These are phyloP conservation scores for Arremon aurantiirostris DNA, from an alignment of 2,797 vertebrate genomes.

Conservation along the genomic window DNA sequence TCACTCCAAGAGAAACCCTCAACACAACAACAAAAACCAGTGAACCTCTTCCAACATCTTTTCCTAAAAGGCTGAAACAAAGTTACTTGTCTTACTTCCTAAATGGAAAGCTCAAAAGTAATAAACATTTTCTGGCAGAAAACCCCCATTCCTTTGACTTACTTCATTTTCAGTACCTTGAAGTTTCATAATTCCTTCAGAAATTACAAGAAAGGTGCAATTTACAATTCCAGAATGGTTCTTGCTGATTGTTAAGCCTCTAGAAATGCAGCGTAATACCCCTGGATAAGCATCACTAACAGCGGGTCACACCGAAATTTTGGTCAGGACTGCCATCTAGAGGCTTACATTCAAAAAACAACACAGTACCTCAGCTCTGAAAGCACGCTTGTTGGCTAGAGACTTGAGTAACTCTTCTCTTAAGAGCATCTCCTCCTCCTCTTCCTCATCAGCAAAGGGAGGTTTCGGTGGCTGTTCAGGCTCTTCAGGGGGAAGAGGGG, in stretches of 20 bases:
- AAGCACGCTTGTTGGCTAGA: constrained; percentile 87
- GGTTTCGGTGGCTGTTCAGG: constrained; percentile 92
- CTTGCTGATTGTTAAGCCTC: neutral
- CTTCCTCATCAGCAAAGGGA: constrained; percentile 95
- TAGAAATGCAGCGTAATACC: neutral
- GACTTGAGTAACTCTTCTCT: constrained; percentile 95
- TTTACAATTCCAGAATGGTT: neutral
- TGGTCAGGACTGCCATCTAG: constrained; percentile 55
- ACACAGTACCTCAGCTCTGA: constrained; percentile 79
- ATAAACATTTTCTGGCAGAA: neutral
- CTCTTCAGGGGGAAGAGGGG: constrained; percentile 90
- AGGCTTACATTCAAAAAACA: neutral
- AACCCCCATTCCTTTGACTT: neutral
- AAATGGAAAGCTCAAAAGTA: neutral
- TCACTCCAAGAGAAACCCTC: neutral
- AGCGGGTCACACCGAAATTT: neutral
- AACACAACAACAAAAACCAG: neutral
- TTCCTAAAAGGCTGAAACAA: neutral
- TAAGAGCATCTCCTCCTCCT: constrained; percentile 97
- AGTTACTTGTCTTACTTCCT: neutral
- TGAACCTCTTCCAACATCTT: neutral
- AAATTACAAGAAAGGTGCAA: neutral
- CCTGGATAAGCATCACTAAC: neutral
- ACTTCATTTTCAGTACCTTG: neutral
- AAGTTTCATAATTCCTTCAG: neutral